A percentile compares a stretch with the other conserved stretches of the same genome.
phyloP scores from a whole-genome alignment of 2,888 invertebrate species.

The Hirtodrosophila trivittata region DNA sequence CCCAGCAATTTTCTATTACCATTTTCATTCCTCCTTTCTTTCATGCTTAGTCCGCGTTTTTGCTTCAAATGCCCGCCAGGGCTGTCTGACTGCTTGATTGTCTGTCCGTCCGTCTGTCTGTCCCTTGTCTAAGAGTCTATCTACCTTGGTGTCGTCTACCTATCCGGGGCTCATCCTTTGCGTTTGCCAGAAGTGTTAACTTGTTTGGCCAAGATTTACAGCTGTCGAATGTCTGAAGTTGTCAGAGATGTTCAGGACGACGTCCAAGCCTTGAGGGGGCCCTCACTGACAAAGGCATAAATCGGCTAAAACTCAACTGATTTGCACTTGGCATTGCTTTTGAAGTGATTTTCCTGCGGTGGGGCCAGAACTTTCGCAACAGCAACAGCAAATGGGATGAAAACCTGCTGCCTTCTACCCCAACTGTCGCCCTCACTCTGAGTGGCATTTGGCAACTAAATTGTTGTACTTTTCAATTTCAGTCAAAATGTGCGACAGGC shows the following conservation, averaged over 20 bases:
- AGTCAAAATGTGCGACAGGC: conserved; percentile 41
- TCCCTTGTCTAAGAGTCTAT: conserved; percentile 12
- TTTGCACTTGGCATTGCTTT: conserved; percentile 57
- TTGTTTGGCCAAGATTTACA: conserved; percentile 71
- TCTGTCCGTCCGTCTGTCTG: conserved; percentile 17
- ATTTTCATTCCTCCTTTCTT: conserved; percentile 2
- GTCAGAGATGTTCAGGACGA: conserved; percentile 25
- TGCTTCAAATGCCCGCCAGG: conserved; percentile 43
- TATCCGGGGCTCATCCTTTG: conserved; percentile 11
- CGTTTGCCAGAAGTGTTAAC: conserved; percentile 58
- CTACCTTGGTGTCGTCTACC: conserved; percentile 12
- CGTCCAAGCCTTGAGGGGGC: not conserved
- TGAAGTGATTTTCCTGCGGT: conserved; percentile 30
- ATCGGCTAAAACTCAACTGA: conserved; percentile 65
- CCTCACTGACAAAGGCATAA: conserved; percentile 65
- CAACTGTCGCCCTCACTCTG: too few relatives aligned
- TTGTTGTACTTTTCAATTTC: conserved; percentile 70
- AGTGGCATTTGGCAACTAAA: conserved; percentile 40
- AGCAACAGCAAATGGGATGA: conserved; percentile 10
- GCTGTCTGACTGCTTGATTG: conserved; percentile 50
- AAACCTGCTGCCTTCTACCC: not conserved
- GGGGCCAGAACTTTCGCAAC: not conserved
- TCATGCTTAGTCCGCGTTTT: not conserved
- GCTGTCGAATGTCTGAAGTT: conserved; percentile 51
- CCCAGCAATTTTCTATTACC: conserved; percentile 9